These are phyloP conservation scores for Lycaena phlaeas DNA, from an alignment of 2,888 invertebrate species.

Conservation along the genomic window DNA sequence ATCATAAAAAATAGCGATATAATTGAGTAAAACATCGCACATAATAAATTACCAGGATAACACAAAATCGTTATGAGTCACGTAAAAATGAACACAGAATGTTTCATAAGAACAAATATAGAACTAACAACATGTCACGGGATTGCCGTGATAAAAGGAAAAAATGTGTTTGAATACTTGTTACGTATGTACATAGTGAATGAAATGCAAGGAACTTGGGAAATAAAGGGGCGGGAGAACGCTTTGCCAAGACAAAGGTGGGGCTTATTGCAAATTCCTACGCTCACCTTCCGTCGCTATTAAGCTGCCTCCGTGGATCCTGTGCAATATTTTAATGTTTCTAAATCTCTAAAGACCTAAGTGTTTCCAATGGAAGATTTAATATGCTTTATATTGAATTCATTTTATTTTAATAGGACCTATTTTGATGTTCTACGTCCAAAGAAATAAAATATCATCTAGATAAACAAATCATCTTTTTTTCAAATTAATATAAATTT, in stretches of 20 bases:
- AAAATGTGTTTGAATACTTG: constrained; percentile 39
- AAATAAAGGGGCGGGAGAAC: constrained; percentile 42
- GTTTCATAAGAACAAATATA: not conserved
- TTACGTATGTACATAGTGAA: constrained; percentile 37
- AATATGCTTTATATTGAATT: constrained; percentile 1
- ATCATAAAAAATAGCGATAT: too few species aligned
- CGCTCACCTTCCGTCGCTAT: constrained; percentile 54
- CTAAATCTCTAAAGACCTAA: constrained; percentile 13
- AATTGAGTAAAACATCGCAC: too few species aligned
- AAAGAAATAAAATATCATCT: too few species aligned
- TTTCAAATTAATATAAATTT: too few species aligned
- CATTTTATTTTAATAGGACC: too few species aligned
- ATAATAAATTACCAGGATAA: too few species aligned
- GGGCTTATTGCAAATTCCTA: constrained; percentile 66
- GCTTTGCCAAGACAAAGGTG: constrained; percentile 52
- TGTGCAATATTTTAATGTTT: constrained; percentile 29
- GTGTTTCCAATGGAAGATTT: constrained; percentile 5
- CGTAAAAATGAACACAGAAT: constrained; percentile 10
- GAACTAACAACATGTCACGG: not conserved
- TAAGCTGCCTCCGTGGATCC: constrained; percentile 47
- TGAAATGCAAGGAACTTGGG: constrained; percentile 58
- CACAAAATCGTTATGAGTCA: constrained; percentile 13
- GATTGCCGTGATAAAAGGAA: constrained; percentile 11
- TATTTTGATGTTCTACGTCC: too few species aligned
- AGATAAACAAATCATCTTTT: too few species aligned